Base-by-base conservation (phyloP, 2,797 vertebrate species). In the Helarctos malayanus region DNA sequence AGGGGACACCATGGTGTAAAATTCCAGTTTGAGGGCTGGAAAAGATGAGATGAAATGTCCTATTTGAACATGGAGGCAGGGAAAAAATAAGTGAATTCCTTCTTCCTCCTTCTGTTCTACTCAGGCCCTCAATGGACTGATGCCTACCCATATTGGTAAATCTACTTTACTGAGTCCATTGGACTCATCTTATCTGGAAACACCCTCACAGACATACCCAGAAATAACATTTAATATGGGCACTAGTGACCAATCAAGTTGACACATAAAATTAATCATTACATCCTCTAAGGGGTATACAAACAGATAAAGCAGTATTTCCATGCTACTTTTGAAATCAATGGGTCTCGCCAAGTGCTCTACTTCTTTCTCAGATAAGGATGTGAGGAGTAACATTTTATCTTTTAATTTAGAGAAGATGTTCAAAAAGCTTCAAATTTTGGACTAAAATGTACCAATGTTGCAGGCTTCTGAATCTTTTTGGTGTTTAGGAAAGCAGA, bases 341-440 rank as follows among this genome's bases (percentile, higher is more conserved):
- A 27, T n/a, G 1, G 14, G 2, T 5, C 3, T 54, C 19, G 10
- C 7, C 25, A 18, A 7, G 2, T 1, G 14, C 18, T 65, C 5
- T 41, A 38, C 6, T 47, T 63, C 69, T 78, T 69, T 75, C n/a
- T 65, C 32, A 65, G 63, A 38, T 25, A 41, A 18, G 13, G 4
- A n/a, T 68, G 16, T 21, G 16, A 76, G 57, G 9, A 57, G 35
- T 1, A 82, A 35, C 15, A 59, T 21, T 78, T 56, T 76, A 3
- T 45, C n/a, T 52, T 90, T 19, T 45, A 29, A 45, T 29, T 76
- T 41, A 61, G 18, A 69, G 38, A 27, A 52, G 35, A 35, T 82
- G 45, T 35, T 78, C 16, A 21, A 14, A 32, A 27, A 11, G 25
- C 13, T 61, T 59, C 54, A 25, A 25, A 61, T 14, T 61, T 11